Conservation (phyloP, 2,797 vertebrate species). For the Euthynnus affinis region DNA sequence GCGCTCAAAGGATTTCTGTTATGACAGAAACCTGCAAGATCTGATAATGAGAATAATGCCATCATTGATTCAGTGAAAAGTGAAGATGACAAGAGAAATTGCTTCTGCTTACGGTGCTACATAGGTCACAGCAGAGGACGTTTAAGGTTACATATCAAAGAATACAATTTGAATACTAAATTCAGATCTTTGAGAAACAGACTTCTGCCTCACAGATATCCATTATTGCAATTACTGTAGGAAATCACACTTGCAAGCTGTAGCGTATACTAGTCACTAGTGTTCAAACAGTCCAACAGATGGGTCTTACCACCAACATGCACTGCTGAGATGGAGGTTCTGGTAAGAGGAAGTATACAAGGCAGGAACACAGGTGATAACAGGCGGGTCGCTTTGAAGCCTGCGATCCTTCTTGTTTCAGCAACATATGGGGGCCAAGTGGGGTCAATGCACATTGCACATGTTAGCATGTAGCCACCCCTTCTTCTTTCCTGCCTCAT, state of each 20-base stretch:
- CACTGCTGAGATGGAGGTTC: slow-evolving; percentile 34
- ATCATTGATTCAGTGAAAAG: slow-evolving; percentile 49
- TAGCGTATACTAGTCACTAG: background rate
- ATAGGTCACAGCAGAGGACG: slow-evolving; percentile 37
- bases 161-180: slow-evolving; percentile 1
- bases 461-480: slow-evolving; percentile 68
- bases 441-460: slow-evolving; percentile 78
- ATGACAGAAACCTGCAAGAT: slow-evolving; percentile 62
- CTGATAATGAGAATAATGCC: slow-evolving; percentile 58
- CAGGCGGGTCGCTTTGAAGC: slow-evolving; percentile 60
- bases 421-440: slow-evolving; percentile 80
- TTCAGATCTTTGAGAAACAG: background rate
- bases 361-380: slow-evolving; percentile 60
- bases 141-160: slow-evolving; percentile 30
- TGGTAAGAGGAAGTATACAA: slow-evolving; percentile 56
- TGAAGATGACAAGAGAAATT: slow-evolving; percentile 56
- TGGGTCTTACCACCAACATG: slow-evolving; percentile 47
- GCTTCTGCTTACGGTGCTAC: slow-evolving; percentile 6
- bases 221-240: background rate
- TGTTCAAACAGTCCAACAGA: slow-evolving; percentile 58
- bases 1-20: slow-evolving; percentile 52
- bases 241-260: slow-evolving; percentile 1
- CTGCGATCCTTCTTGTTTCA: slow-evolving; percentile 63
- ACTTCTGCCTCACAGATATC: slow-evolving; percentile 9
- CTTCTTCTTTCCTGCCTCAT: slow-evolving; percentile 27